These are phyloP conservation scores for Malacoraja senta DNA, from an alignment of 2,797 vertebrate species.

Conservation along the genomic window DNA sequence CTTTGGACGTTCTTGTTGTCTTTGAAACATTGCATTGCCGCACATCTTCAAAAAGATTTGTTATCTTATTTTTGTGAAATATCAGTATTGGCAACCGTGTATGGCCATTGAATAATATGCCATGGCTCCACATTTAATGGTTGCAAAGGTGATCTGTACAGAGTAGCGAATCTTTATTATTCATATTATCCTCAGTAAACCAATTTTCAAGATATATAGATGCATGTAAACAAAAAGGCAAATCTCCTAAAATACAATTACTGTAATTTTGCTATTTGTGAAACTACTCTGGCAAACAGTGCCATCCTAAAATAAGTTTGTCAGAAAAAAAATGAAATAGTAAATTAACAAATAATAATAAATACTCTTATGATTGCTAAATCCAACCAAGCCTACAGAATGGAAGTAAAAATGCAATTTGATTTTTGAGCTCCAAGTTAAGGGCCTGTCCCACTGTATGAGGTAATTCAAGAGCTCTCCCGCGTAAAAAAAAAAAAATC, in stretches of 20 bases:
- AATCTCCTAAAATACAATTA: background rate
- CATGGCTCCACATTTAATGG: background rate
- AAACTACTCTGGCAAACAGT: background rate
- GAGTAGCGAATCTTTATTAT: background rate
- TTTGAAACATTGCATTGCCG: background rate
- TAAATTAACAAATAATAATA: too few species aligned
- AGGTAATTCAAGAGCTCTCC: too few species aligned
- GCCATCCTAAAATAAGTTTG: background rate
- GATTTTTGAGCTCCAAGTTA: too few species aligned
- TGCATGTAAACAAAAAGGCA: too few species aligned
- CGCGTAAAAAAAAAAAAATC: too few species aligned
- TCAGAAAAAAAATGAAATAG: background rate
- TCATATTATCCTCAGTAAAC: background rate
- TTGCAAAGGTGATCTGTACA: background rate
- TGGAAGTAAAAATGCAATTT: background rate
- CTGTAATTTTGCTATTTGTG: background rate
- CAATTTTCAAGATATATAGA: background rate
- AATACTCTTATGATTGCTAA: background rate
- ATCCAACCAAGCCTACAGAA: background rate
- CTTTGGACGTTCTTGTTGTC: too few species aligned
- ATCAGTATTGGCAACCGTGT: background rate
- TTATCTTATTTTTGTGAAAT: background rate
- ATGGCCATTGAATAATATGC: background rate
- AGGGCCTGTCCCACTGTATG: too few species aligned
- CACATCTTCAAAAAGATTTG: background rate